Conservation (phyloP, 2,888 invertebrate genomes). For the Agrochola circellaris region DNA sequence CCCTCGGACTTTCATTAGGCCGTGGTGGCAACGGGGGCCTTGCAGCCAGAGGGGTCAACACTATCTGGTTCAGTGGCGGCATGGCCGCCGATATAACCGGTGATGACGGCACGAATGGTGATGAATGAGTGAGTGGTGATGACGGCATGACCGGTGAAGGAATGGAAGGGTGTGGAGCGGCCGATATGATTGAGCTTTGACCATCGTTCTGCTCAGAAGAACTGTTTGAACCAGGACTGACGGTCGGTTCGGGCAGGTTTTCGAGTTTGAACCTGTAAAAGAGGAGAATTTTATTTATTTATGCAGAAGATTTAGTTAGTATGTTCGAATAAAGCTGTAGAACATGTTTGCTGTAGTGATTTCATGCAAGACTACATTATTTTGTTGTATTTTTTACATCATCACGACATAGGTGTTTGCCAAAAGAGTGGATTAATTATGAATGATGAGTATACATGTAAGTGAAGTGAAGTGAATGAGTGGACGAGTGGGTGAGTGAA, state of each 20-base stretch:
- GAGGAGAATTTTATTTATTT: background rate
- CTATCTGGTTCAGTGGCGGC: constrained; percentile 67
- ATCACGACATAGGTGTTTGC: background rate
- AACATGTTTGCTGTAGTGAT: background rate
- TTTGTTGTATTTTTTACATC: background rate
- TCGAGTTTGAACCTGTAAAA: constrained; percentile 84
- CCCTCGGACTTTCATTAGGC: constrained; percentile 80
- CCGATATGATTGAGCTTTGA: constrained; percentile 86
- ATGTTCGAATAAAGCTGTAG: background rate
- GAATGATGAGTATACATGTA: no score
- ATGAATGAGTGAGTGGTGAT: constrained; percentile 56
- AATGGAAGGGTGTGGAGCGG: constrained; percentile 71
- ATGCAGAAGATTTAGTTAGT: background rate
- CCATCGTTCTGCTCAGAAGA: constrained; percentile 88
- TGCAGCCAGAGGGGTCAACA: constrained; percentile 78
- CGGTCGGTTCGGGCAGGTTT: constrained; percentile 82
- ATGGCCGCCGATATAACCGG: constrained; percentile 48
- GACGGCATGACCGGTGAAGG: constrained; percentile 69
- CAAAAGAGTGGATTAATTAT: background rate
- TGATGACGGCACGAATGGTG: constrained; percentile 59
- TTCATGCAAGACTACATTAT: background rate
- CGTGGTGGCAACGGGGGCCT: constrained; percentile 85
- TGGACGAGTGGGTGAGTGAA: background rate
- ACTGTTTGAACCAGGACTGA: constrained; percentile 89
- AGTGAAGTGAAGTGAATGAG: background rate